Percentiles rank a stretch among this genome's conserved stretches.
Conservation (phyloP, 2,113 vertebrate genomes). For the Sula dactylatra region DNA sequence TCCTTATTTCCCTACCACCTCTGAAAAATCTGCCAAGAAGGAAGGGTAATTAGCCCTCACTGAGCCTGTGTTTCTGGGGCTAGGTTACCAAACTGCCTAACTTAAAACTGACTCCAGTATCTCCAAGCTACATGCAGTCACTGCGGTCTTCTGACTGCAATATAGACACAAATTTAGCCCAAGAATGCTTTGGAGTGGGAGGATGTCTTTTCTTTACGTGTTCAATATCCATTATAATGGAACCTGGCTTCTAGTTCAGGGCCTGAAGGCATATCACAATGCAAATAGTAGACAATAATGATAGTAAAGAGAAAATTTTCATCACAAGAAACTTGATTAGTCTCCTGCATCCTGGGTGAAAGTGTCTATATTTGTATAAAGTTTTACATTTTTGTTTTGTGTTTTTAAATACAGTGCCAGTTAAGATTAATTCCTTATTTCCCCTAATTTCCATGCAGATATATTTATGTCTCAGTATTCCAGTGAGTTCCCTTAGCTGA, state of each 20-base stretch:
- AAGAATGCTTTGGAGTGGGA: background rate
- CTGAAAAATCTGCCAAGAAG: background rate
- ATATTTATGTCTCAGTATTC: background rate
- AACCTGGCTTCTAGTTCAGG: background rate
- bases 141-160: background rate
- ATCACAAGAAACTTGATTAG: background rate
- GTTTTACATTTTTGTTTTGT: background rate
- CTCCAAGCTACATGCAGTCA: background rate
- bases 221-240: conserved; percentile 1
- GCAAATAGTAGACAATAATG: conserved; percentile 29
- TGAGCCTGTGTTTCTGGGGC: background rate
- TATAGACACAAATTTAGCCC: background rate
- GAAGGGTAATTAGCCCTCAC: background rate
- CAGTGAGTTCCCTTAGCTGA: background rate
- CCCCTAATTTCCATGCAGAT: background rate
- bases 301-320: conserved; percentile 11
- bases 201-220: conserved; percentile 2
- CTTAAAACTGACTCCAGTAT: background rate
- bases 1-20: background rate
- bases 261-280: background rate
- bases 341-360: background rate
- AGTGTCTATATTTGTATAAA: background rate
- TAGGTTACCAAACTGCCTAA: background rate
- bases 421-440: background rate
- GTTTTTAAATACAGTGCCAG: background rate